Percentiles rank a stretch among this genome's conserved stretches.
Conservation (phyloP, 2,113 vertebrate species). For the Pelodiscus sinensis region DNA sequence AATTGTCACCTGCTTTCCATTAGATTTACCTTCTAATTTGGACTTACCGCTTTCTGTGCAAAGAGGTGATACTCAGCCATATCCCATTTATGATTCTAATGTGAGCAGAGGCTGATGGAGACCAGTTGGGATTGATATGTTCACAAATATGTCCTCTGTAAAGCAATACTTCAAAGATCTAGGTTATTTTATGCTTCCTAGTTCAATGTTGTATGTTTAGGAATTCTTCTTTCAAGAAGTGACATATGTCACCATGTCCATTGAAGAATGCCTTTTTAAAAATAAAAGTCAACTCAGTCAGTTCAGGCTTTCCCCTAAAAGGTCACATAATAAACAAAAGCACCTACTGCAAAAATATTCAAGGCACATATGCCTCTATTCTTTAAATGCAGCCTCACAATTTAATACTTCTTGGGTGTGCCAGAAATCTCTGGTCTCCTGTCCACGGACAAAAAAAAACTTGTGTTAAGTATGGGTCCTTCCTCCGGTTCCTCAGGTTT, state of each 20-base stretch:
- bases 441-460: neutral
- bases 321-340: neutral
- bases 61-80: neutral
- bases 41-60: rapidly evolving
- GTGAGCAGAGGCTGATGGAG: neutral
- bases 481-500: neutral
- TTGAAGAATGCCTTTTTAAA: neutral
- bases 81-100: neutral
- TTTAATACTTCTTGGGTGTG: neutral
- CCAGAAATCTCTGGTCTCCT: neutral
- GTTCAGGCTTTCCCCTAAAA: neutral
- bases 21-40: neutral
- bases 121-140: neutral
- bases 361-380: neutral
- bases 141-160: neutral
- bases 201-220: neutral
- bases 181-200: neutral
- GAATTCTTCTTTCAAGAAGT: neutral
- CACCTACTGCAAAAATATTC: neutral
- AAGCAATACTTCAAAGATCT: neutral
- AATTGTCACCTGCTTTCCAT: neutral
- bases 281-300: neutral
- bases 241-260: neutral
- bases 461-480: neutral
- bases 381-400: neutral